A percentile compares a stretch with the other conserved stretches of the same genome.
Evolutionary conservation across 2,797 vertebrate genomes (phyloP).

Genomic region (Peromyscus melanophrys): DNA sequence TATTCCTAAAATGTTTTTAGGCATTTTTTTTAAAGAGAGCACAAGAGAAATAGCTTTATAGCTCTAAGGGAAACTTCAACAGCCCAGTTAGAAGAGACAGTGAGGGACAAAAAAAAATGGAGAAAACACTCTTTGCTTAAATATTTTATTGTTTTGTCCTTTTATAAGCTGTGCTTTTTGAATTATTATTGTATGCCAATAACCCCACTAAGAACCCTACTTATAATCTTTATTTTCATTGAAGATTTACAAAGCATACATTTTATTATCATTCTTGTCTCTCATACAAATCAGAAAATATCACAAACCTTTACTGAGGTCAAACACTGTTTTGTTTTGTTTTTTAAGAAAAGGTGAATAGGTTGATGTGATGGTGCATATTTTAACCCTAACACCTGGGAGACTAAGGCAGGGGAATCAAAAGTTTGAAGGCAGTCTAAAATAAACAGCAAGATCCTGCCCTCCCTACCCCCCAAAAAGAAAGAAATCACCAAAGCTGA

Average conservation of each 20-base stretch:
- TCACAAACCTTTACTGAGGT: constrained; percentile 20
- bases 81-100: background rate
- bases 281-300: constrained; percentile 23
- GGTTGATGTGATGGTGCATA: background rate
- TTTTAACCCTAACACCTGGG: background rate
- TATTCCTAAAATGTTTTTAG: constrained; percentile 43
- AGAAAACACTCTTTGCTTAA: background rate
- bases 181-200: background rate
- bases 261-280: constrained; percentile 2
- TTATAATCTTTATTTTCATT: constrained; percentile 14
- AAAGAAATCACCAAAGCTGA: background rate
- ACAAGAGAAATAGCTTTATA: constrained; percentile 36
- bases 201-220: background rate
- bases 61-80: constrained; percentile 34
- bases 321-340: background rate
- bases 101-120: constrained; percentile 15
- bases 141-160: background rate
- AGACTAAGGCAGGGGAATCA: background rate
- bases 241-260: background rate
- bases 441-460: background rate
- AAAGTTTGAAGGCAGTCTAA: background rate
- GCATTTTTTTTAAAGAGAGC: background rate
- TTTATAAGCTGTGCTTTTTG: background rate
- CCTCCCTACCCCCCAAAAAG: background rate
- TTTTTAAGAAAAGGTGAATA: background rate